Base-by-base conservation (phyloP, 2,888 invertebrate genomes). In the Lottia scabra region DNA sequence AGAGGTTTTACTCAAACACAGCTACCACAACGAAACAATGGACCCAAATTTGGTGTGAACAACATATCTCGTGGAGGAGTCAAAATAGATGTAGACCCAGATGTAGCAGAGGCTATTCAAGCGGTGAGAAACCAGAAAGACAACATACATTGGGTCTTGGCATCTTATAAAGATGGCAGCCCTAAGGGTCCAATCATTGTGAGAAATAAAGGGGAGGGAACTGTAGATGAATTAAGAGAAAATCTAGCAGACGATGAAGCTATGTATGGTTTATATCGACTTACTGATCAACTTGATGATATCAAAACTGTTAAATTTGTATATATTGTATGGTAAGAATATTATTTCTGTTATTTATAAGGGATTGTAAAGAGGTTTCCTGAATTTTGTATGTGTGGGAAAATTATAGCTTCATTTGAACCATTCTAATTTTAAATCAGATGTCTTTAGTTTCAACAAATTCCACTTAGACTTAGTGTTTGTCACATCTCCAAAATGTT, bases 241-340 rank as follows among this genome's bases (percentile, higher is more conserved):
- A 68, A 68, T 27, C 73, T 89, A 5, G 69, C 71, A 27, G 84
- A 84, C n/a, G 83, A 82, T 44, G 76, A 76, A 56, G 85, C 84
- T 8, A 84, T 87, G 84, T 89, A 87, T 72, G 87, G 82, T 6
- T 76, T 88, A 23, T 87, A 83, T 66, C 75, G 88, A 68, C 83
- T 85, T 15, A 83, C 83, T 2, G 88, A 88, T 78, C 77, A 76
- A 0, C 82, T 85, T 12, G 88, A 88, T 70, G 85, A 85, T 66
- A 87, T 87, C 68, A 79, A 80, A 19, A 88, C 87, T 2, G 87
- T 87, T 68, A 89, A 89, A 75, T 89, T 89, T 84, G 88, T 87
- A 65, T 88, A 82, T 72, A 84, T 89, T 56, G 81, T 80, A 8
- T 89, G 88, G 89, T 88, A 76, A 75, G 87, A 80, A 43, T 1